Evolutionary conservation across 2,888 invertebrate genomes (phyloP).

Genomic region (Hypomecis punctinalis): DNA sequence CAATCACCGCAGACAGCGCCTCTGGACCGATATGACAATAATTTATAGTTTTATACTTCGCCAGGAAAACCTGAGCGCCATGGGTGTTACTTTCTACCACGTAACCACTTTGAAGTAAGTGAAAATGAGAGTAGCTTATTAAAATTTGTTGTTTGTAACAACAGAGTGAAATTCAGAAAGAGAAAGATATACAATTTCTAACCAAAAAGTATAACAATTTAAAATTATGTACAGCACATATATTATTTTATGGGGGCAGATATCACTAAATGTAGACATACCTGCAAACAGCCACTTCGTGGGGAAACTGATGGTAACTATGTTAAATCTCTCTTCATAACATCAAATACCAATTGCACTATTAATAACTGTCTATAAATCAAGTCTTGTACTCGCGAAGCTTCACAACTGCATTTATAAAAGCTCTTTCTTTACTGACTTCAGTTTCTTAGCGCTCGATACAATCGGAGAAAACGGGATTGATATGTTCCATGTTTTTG

Average conservation of each 20-base stretch:
- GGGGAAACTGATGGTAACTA: too few species aligned
- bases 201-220: too few species aligned
- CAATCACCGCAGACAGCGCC: constrained; percentile 51
- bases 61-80: constrained; percentile 42
- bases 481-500: constrained; percentile 48
- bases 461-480: constrained; percentile 36
- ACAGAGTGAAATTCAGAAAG: too few species aligned
- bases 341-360: constrained; percentile 47
- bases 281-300: too few species aligned
- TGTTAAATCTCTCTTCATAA: too few species aligned
- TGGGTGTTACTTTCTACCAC: constrained; percentile 58
- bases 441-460: constrained; percentile 12
- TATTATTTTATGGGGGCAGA: too few species aligned
- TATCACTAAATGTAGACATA: too few species aligned
- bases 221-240: too few species aligned
- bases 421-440: background rate
- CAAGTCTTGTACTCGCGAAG: constrained; percentile 37
- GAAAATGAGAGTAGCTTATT: too few species aligned
- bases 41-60: constrained; percentile 64
- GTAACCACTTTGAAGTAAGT: constrained; percentile 46
- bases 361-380: constrained; percentile 58
- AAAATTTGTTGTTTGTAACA: too few species aligned
- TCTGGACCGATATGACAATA: constrained; percentile 63
- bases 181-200: too few species aligned
- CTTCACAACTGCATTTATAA: constrained; percentile 41